A percentile compares a stretch with the other conserved stretches of the same genome.
Evolutionary conservation across 2,113 vertebrate species (phyloP).

Genomic region (Esox niger): DNA sequence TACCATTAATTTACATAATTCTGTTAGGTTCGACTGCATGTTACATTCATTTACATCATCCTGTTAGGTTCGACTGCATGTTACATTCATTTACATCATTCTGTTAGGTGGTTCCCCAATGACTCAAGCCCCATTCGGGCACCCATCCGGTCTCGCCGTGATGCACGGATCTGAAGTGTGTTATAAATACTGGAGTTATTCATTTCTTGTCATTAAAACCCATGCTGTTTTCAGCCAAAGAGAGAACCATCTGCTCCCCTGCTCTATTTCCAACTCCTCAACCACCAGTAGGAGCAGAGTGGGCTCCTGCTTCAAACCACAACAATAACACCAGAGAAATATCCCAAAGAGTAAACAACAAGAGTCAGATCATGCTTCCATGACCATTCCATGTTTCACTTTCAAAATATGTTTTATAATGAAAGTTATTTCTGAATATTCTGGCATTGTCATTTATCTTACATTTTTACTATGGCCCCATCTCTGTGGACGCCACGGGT

Average conservation of each 20-base stretch:
- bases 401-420: no score
- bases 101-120: not conserved
- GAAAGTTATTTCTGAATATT: no score
- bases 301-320: slow-evolving; percentile 20
- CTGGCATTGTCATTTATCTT: no score
- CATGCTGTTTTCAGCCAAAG: slow-evolving; percentile 58
- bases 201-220: slow-evolving; percentile 60
- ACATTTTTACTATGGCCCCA: no score
- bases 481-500: not conserved
- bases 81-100: not conserved
- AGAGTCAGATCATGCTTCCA: not conserved
- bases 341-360: no score
- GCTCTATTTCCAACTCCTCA: slow-evolving; percentile 56
- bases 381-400: not conserved
- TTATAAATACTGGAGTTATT: slow-evolving; percentile 66
- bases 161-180: slow-evolving; percentile 10
- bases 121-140: not conserved
- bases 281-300: slow-evolving; percentile 25
- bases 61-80: no score
- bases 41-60: no score
- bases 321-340: slow-evolving; percentile 53
- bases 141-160: slow-evolving; percentile 1
- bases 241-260: slow-evolving; percentile 36
- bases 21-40: no score
- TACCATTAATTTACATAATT: not conserved